phyloP scores from a whole-genome alignment of 2,888 invertebrate species.

The Nomada hirtipes region DNA sequence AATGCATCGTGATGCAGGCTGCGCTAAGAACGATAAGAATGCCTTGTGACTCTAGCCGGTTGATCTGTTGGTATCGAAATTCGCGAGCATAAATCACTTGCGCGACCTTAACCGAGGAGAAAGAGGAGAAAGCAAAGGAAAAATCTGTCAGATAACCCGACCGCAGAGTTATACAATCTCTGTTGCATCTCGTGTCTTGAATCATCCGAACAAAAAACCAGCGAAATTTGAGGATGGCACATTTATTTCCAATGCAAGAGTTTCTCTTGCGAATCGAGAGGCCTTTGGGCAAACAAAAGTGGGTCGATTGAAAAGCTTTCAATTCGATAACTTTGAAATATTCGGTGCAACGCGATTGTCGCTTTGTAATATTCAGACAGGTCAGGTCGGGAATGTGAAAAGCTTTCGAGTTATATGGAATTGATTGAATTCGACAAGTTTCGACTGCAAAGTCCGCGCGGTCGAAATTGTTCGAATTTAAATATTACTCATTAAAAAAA shows the following conservation, averaged over 20 bases:
- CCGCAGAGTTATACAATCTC: constrained; percentile 1
- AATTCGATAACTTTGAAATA: not conserved
- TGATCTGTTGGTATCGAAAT: not conserved
- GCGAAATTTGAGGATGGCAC: too few species aligned
- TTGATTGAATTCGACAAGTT: too few species aligned
- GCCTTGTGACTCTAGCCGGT: not conserved
- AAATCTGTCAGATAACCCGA: constrained; percentile 11
- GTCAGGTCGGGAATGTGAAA: too few species aligned
- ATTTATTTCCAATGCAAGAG: too few species aligned
- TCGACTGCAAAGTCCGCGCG: too few species aligned
- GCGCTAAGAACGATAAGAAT: not conserved
- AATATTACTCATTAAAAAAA: too few species aligned
- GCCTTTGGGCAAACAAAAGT: not conserved
- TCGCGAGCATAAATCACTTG: not conserved
- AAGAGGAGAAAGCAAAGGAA: not conserved
- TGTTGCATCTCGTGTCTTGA: too few species aligned
- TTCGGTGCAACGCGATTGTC: not conserved
- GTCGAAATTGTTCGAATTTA: too few species aligned
- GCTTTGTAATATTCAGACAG: not conserved
- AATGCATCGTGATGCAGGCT: not conserved
- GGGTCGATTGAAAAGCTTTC: not conserved
- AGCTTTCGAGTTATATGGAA: too few species aligned
- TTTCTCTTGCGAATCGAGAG: not conserved
- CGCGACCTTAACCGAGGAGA: not conserved
- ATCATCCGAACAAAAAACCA: too few species aligned